Conservation (phyloP, 1,140 invertebrate species). For the Diabrotica undecimpunctata region DNA sequence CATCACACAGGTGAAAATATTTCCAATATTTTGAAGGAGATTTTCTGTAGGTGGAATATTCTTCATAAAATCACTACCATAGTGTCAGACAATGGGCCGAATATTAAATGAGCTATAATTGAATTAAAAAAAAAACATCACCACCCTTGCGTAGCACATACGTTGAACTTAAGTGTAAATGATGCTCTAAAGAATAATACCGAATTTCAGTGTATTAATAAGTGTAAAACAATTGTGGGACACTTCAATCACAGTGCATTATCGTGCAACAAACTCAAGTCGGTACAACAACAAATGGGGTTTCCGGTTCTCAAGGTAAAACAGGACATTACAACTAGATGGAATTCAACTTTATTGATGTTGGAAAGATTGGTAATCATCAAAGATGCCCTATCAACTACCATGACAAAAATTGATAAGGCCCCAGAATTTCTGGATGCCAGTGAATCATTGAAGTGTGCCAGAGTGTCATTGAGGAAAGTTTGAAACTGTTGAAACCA, state of each 20-base stretch:
- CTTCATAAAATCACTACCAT: too few species aligned
- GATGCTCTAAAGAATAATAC: too few species aligned
- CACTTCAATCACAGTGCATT: slow-evolving; percentile 33
- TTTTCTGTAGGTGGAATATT: too few species aligned
- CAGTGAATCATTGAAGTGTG: neutral
- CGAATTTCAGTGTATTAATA: slow-evolving; percentile 15
- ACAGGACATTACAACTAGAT: slow-evolving; percentile 39
- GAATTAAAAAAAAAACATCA: too few species aligned
- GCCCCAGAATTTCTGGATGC: neutral
- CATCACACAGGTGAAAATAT: too few species aligned
- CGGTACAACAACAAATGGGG: slow-evolving; percentile 27
- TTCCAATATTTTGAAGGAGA: too few species aligned
- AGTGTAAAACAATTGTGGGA: slow-evolving; percentile 24
- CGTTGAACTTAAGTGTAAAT: too few species aligned
- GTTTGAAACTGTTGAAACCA: neutral
- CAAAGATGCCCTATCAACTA: slow-evolving; percentile 7
- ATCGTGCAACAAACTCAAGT: slow-evolving; percentile 27
- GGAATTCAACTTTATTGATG: slow-evolving; percentile 43
- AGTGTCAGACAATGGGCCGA: too few species aligned
- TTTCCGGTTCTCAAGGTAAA: slow-evolving; percentile 34
- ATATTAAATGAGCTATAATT: too few species aligned
- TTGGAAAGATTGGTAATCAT: slow-evolving; percentile 29
- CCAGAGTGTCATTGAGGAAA: neutral
- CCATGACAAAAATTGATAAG: neutral
- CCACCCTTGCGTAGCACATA: too few species aligned